These are phyloP conservation scores for Pantala flavescens DNA, from an alignment of 1,140 invertebrate species.

Conservation along the genomic window DNA sequence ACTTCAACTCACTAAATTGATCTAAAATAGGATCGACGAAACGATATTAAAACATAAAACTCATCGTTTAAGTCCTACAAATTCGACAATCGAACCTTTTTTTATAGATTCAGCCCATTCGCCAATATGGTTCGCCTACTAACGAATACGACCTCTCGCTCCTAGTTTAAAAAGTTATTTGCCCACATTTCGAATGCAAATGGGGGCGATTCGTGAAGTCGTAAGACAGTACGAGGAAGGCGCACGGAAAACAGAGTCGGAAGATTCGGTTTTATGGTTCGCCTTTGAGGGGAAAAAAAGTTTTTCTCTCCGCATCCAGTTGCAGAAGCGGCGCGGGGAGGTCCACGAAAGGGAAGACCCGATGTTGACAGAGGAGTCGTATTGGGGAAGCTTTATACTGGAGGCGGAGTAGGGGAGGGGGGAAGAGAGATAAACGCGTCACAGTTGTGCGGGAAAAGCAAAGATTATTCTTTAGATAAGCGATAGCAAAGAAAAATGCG, in stretches of 20 bases:
- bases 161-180: neutral
- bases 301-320: neutral
- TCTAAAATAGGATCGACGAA: too few species aligned
- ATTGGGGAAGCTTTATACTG: neutral
- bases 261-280: slow-evolving; percentile 9
- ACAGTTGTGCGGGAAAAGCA: neutral
- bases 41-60: too few species aligned
- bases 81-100: too few species aligned
- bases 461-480: neutral
- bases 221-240: neutral
- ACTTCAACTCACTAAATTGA: too few species aligned
- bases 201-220: neutral
- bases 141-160: neutral
- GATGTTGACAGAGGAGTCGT: neutral
- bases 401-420: neutral
- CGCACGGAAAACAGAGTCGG: neutral
- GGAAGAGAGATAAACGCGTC: neutral
- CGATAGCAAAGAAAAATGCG: neutral
- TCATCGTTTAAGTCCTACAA: too few species aligned
- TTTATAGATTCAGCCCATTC: too few species aligned
- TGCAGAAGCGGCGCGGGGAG: neutral
- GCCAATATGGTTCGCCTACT: too few species aligned
- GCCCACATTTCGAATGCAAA: neutral
- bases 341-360: neutral
- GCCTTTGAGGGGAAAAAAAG: neutral